Percentiles rank a stretch among this genome's conserved stretches.
Evolutionary conservation across 53 echinoderm and acorn worm species (phyloP).

Genomic region (Apostichopus leukothele): DNA sequence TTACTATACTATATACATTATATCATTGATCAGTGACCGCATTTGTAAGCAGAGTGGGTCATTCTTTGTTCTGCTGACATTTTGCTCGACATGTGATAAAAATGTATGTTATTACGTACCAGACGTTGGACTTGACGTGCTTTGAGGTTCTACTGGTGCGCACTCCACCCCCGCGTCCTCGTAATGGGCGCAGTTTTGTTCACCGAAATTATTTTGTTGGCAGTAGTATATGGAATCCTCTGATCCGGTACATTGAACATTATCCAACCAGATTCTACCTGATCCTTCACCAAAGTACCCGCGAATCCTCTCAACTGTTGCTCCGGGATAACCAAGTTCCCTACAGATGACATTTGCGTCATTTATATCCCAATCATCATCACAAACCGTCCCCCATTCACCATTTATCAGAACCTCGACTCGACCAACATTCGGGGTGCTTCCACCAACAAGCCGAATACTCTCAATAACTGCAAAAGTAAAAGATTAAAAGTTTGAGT

Average conservation of each 20-base stretch:
- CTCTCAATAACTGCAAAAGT: too few species aligned
- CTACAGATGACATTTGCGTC: not conserved
- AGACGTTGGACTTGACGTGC: not conserved
- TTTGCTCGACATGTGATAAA: too few species aligned
- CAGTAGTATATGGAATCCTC: not conserved
- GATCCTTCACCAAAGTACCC: conserved; percentile 13
- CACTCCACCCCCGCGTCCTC: conserved; percentile 3
- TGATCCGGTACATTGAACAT: not conserved
- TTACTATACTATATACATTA: too few species aligned
- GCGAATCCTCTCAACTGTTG: not conserved
- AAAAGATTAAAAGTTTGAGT: too few species aligned
- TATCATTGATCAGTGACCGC: too few species aligned
- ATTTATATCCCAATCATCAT: not conserved
- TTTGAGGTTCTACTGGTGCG: not conserved
- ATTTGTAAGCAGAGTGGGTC: too few species aligned
- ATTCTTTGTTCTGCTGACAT: too few species aligned
- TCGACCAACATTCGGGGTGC: not conserved
- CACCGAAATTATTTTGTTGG: not conserved
- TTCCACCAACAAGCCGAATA: not conserved
- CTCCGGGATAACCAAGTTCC: not conserved
- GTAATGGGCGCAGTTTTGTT: not conserved
- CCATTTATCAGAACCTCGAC: not conserved
- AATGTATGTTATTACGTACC: not conserved
- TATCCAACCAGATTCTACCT: not conserved
- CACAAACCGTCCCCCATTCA: not conserved